Evolutionary conservation across 2,888 invertebrate genomes (phyloP).

Genomic region (Drosophila acutilabella): DNA sequence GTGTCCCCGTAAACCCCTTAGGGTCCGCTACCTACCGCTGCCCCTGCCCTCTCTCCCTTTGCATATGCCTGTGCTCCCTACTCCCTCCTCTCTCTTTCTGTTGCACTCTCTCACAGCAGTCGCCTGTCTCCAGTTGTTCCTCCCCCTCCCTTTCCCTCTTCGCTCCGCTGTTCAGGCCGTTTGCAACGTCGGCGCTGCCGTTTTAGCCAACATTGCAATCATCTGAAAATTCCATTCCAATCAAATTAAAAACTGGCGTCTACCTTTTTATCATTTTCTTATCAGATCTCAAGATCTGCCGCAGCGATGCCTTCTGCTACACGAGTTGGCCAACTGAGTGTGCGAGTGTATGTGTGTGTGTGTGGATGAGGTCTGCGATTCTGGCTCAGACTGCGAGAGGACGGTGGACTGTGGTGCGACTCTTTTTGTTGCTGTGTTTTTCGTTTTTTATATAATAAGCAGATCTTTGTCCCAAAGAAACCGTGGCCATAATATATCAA

Average conservation of each 20-base stretch:
- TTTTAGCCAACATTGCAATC: slow-evolving; percentile 81
- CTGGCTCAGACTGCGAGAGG: slow-evolving; percentile 45
- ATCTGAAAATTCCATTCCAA: slow-evolving; percentile 84
- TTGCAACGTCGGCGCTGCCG: slow-evolving; percentile 71
- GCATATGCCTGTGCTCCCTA: neutral
- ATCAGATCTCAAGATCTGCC: slow-evolving; percentile 84
- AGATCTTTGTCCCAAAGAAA: slow-evolving; percentile 85
- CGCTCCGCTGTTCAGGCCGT: neutral
- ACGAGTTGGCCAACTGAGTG: slow-evolving; percentile 8
- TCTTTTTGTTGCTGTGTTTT: slow-evolving; percentile 61
- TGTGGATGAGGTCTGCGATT: slow-evolving; percentile 60
- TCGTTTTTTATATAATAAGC: slow-evolving; percentile 83
- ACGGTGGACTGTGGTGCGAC: slow-evolving; percentile 56
- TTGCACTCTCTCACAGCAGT: slow-evolving; percentile 64
- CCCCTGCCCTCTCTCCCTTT: neutral
- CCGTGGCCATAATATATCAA: slow-evolving; percentile 85
- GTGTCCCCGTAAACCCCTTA: slow-evolving; percentile 11
- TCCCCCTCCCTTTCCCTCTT: slow-evolving; percentile 1
- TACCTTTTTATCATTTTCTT: slow-evolving; percentile 85
- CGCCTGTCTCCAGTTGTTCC: slow-evolving; percentile 33
- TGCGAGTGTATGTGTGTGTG: slow-evolving; percentile 42
- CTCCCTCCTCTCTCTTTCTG: slow-evolving; percentile 10
- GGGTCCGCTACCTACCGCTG: neutral
- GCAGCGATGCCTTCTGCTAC: slow-evolving; percentile 81
- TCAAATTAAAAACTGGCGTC: slow-evolving; percentile 85